Base-by-base conservation (phyloP, 2,888 invertebrate genomes). In the Stenchaetothrips biformis region DNA sequence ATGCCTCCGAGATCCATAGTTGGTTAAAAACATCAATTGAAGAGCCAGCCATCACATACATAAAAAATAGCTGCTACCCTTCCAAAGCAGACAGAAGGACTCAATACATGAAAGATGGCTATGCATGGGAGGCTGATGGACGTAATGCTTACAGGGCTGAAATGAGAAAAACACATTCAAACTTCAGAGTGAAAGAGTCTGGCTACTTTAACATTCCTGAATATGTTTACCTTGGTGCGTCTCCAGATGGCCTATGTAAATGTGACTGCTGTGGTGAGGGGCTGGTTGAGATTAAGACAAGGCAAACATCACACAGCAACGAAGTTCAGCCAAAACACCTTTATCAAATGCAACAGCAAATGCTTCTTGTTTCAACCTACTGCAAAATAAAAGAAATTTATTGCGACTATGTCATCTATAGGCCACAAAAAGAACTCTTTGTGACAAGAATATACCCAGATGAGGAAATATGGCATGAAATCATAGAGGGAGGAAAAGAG, bases 251-350 rank as follows among this genome's bases (percentile, higher is more conserved):
- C n/a, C 9, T 67, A n/a, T 21, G n/a, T 6, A 67, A 67, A 21
- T 67, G 67, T 67, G 67, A 67, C 67, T 67, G 67, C 67, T 67
- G 67, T 67, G 67, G 67, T 3, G 21, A 67, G 21, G 67, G 67
- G 7, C n/a, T 67, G 6, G 67, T 67, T 67, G 67, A 67, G 9
- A 67, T 67, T 9, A 67, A 67, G 9, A 67, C 67, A 67, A 67
- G 67, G 21, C n/a, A 67, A 21, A 67, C n/a, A 67, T n/a, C 67
- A 67, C 3, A 7, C 53, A 53, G 67, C 21, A 67, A 67, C 21
- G 21, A 67, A 3, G 21, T 67, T 6, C 21, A 4, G 7, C n/a
- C n/a, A 2, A n/a, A 21, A 9, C 67, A 67, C 21, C n/a, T 67
- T 21, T 21, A 67, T n/a, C 67, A 67, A 21, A 67, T 67, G 67